Base-by-base conservation (phyloP, 35 echinoderm and acorn worm species). In the Hemicentrotus pulcherrimus region DNA sequence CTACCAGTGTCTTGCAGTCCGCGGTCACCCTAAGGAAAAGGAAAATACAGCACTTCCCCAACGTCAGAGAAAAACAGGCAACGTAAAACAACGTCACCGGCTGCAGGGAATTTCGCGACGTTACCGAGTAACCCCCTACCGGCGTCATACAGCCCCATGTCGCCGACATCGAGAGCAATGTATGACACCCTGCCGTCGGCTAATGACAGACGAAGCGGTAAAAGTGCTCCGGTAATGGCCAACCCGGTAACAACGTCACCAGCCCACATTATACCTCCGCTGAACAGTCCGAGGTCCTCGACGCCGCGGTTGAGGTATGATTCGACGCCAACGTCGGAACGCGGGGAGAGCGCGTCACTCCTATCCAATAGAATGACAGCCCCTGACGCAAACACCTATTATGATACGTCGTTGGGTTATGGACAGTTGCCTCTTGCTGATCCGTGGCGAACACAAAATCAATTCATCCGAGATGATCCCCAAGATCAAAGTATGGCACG, bases 371-470 rank as follows among this genome's bases (percentile, higher is more conserved):
- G 88, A 90, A 90, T 93, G 91, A 93, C 48, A 46, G 15, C 48
- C 8, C 46, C 46, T 31, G 91, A 93, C 48, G 32, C 91, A 33
- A 93, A 14, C 46, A 93, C 91, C 0, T 93, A 93, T 33, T 93
- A 93, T 14, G 91, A 93, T 47, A 22, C 91, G 28, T 93, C 91
- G 22, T 58, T 93, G 19, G 91, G 91, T 58, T 93, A 93, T n/a
- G 91, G 48, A 31, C 91, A 93, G 22, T 2, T n/a, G 4, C 91
- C 91, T 12, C 30, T 47, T 13, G 48, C 30, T 13, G 91, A 93
- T 48, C 91, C 91, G 2, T 93, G 91, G 91, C 91, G 48, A 31
- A 48, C 91, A n/a, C 32, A 47, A 9, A 50, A 93, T 31, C 32
- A 90, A 47, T 90, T 16, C 4, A 93, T 93, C n/a, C 91, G 91